Evolutionary conservation across 2,888 invertebrate species (phyloP).

Genomic region (Rotaria magnacalcarata): DNA sequence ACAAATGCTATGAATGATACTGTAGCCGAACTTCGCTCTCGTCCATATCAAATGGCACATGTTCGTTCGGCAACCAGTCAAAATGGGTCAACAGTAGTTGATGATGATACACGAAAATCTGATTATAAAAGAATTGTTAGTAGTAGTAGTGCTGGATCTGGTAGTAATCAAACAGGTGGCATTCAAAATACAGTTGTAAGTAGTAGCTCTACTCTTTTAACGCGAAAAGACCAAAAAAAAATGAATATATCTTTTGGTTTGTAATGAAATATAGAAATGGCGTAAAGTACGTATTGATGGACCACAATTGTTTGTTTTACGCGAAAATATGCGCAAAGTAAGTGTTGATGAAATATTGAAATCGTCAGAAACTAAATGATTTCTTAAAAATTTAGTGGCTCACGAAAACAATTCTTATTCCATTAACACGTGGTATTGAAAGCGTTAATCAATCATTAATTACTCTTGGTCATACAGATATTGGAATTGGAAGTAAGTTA

Average conservation of each 20-base stretch:
- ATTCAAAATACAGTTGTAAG: not conserved
- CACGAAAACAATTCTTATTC: constrained; percentile 27
- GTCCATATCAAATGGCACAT: constrained; percentile 25
- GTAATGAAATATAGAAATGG: not conserved
- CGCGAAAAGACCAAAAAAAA: too few species aligned
- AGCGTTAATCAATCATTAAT: not conserved
- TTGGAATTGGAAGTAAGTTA: not conserved
- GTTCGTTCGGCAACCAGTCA: not conserved
- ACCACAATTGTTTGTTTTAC: not conserved
- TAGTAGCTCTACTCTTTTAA: too few species aligned
- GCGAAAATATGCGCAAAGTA: constrained; percentile 34
- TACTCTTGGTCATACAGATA: not conserved
- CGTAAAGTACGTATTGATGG: constrained; percentile 32
- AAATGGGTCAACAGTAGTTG: not conserved
- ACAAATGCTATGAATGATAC: constrained; percentile 5
- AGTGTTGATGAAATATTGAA: not conserved
- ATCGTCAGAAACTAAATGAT: not conserved
- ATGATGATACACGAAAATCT: constrained; percentile 19
- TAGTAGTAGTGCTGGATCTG: not conserved
- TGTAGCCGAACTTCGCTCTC: not conserved
- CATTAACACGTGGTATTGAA: constrained; percentile 5
- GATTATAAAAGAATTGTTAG: constrained; percentile 20
- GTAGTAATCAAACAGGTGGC: not conserved
- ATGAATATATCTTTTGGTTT: too few species aligned
- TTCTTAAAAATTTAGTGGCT: not conserved